These are phyloP conservation scores for Synanthedon andrenaeformis DNA, from an alignment of 2,888 invertebrate genomes.

Conservation along the genomic window DNA sequence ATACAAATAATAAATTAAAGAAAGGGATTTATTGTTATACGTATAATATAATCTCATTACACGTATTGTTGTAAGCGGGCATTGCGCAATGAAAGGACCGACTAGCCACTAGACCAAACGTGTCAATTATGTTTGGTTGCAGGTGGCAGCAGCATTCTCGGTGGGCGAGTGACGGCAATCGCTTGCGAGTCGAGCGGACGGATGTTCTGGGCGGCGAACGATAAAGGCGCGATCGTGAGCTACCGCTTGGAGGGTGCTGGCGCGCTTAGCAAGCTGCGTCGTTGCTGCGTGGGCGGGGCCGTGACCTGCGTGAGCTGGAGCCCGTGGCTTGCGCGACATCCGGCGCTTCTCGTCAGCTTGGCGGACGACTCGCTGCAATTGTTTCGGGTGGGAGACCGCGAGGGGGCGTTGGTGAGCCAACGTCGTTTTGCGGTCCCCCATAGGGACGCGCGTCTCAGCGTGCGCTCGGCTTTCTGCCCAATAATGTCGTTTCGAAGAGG, in stretches of 20 bases:
- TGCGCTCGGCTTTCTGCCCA: slow-evolving; percentile 86
- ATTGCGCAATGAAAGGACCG: too few relatives aligned
- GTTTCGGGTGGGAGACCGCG: slow-evolving; percentile 70
- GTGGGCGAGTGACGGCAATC: slow-evolving; percentile 75
- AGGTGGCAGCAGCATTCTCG: slow-evolving; percentile 69
- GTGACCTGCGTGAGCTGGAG: slow-evolving; percentile 82
- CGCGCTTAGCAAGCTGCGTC: slow-evolving; percentile 76
- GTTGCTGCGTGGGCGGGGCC: slow-evolving; percentile 73
- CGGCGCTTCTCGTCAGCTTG: slow-evolving; percentile 82
- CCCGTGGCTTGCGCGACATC: slow-evolving; percentile 86
- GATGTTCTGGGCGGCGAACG: slow-evolving; percentile 86
- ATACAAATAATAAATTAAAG: too few relatives aligned
- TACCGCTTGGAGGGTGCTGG: slow-evolving; percentile 77
- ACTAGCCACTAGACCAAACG: too few relatives aligned
- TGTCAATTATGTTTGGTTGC: slow-evolving; percentile 3
- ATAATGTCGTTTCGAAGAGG: slow-evolving; percentile 86
- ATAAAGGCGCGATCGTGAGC: slow-evolving; percentile 78
- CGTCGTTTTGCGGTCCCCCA: slow-evolving; percentile 76
- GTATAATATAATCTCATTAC: too few relatives aligned
- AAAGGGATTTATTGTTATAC: too few relatives aligned
- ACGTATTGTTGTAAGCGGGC: too few relatives aligned
- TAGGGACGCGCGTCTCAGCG: slow-evolving; percentile 48
- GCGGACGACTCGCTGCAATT: slow-evolving; percentile 80
- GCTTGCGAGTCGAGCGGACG: slow-evolving; percentile 83
- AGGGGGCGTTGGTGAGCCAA: slow-evolving; percentile 75